Percentiles rank a stretch among this genome's conserved stretches.
Conservation (phyloP, 64 coral and sea anemone species). For the Stichodactyla helianthus region DNA sequence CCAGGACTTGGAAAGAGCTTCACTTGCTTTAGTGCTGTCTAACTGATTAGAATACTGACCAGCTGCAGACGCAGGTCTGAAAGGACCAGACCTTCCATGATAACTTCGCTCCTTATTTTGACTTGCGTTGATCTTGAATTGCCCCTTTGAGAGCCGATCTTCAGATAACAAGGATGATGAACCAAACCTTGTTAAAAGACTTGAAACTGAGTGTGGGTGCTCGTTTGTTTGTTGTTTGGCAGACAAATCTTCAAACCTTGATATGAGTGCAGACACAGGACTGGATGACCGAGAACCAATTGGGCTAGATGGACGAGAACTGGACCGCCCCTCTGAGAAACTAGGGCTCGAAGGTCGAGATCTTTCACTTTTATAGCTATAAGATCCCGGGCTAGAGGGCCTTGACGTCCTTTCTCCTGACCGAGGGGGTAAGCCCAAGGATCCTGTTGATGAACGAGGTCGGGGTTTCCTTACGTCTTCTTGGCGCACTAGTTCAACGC, state of each 20-base stretch:
- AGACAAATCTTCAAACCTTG: constrained; percentile 73
- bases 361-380: neutral
- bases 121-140: constrained; percentile 34
- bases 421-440: neutral
- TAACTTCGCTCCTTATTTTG: neutral
- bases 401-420: neutral
- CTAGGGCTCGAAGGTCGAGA: constrained; percentile 25
- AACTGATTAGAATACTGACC: neutral
- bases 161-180: constrained; percentile 61
- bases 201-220: constrained; percentile 51
- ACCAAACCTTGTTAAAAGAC: constrained; percentile 71
- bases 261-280: constrained; percentile 66
- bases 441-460: neutral
- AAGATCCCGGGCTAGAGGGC: neutral
- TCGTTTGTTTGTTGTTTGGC: neutral
- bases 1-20: neutral
- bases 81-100: constrained; percentile 34
- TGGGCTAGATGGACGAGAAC: constrained; percentile 49
- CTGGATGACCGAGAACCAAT: constrained; percentile 57
- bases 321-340: neutral
- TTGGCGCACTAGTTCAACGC: neutral
- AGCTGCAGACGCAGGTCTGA: constrained; percentile 47
- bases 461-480: neutral
- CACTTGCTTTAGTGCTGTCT: neutral
- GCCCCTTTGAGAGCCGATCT: constrained; percentile 58